A percentile compares a stretch with the other conserved stretches of the same genome.
phyloP scores from a whole-genome alignment of 2,888 invertebrate species.

The Meliscaeva auricollis region DNA sequence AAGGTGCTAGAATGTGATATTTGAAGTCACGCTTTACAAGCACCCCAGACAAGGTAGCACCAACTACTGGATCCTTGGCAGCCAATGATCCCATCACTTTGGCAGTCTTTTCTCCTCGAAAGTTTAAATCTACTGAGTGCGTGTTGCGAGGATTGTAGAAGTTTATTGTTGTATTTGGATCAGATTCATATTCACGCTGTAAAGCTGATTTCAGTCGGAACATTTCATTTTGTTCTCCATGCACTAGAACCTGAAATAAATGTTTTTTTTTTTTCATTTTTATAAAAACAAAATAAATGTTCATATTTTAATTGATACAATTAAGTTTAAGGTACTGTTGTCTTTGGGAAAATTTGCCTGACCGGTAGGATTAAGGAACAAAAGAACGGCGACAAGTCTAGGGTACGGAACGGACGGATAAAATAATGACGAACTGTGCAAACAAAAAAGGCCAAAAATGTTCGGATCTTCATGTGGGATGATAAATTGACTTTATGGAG shows the following conservation, averaged over 20 bases:
- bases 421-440: no score
- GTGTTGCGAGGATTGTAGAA: slow-evolving; percentile 99
- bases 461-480: no score
- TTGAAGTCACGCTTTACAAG: slow-evolving; percentile 99
- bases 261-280: neutral
- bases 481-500: no score
- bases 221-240: slow-evolving; percentile 99
- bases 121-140: slow-evolving; percentile 95
- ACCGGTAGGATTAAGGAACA: no score
- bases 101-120: slow-evolving; percentile 98
- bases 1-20: slow-evolving; percentile 96
- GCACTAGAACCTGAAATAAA: slow-evolving; percentile 86
- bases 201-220: slow-evolving; percentile 96
- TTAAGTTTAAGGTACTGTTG: no score
- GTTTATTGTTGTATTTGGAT: slow-evolving; percentile 91
- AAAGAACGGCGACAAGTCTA: no score
- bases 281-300: no score
- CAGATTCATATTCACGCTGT: slow-evolving; percentile 89
- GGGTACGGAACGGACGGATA: no score
- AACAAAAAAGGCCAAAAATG: no score
- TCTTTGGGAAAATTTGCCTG: no score
- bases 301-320: no score
- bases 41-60: slow-evolving; percentile 93
- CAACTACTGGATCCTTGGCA: slow-evolving; percentile 91
- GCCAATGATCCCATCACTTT: slow-evolving; percentile 98